Conservation (phyloP, 1,140 invertebrate genomes). For the Pantala flavescens region DNA sequence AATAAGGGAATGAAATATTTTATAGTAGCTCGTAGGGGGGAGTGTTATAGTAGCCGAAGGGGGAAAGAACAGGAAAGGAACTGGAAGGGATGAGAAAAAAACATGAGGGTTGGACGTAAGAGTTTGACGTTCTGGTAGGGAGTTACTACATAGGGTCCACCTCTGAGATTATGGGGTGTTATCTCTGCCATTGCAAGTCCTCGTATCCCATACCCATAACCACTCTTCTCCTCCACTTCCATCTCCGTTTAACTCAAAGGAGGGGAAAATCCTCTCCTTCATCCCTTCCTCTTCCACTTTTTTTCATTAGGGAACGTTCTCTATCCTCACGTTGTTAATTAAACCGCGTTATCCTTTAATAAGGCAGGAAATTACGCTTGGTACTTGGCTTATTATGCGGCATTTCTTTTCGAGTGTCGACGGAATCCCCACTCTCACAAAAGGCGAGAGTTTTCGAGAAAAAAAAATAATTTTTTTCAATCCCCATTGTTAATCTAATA, state of each 20-base stretch:
- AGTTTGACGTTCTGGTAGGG: not conserved
- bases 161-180: no score
- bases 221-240: not conserved
- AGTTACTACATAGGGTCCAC: not conserved
- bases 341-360: conserved; percentile 6
- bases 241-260: not conserved
- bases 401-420: not conserved
- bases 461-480: no score
- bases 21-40: no score
- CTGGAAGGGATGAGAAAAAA: not conserved
- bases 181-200: no score
- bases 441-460: no score
- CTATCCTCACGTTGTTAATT: not conserved
- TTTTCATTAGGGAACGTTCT: not conserved
- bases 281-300: not conserved
- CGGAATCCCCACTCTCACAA: not conserved
- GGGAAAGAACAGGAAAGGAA: not conserved
- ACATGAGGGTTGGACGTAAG: not conserved
- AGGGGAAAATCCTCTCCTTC: no score
- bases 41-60: no score
- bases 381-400: not conserved
- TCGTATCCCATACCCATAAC: not conserved
- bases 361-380: not conserved
- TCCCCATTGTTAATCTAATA: no score
- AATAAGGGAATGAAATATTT: no score